These are phyloP conservation scores for Zootoca vivipara DNA, from an alignment of 2,113 vertebrate genomes.

Conservation along the genomic window DNA sequence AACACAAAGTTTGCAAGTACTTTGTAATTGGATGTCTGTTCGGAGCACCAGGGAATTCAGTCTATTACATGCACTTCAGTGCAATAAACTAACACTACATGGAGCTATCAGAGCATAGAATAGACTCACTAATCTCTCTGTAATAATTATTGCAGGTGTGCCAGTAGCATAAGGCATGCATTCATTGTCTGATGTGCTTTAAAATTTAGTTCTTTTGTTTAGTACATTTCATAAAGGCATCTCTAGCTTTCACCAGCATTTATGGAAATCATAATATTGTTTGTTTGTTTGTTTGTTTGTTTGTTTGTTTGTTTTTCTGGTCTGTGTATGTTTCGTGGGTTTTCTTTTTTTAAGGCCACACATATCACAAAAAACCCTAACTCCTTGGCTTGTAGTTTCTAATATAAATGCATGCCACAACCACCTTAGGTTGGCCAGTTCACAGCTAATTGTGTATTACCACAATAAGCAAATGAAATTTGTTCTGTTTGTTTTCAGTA, in stretches of 20 bases:
- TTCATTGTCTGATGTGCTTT: background rate
- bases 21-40: conserved; percentile 44
- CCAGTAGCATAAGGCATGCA: background rate
- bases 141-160: conserved; percentile 33
- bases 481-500: too few relatives aligned
- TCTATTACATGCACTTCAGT: conserved; percentile 37
- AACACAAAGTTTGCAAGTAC: conserved; percentile 11
- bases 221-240: background rate
- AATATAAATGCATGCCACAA: background rate
- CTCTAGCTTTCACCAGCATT: rapidly evolving
- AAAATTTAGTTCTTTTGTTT: conserved; percentile 1
- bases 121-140: conserved; percentile 13
- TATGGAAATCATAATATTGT: background rate
- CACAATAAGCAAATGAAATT: too few relatives aligned
- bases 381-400: background rate
- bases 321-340: background rate
- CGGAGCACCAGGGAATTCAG: conserved; percentile 48
- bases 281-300: too few relatives aligned
- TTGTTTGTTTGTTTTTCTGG: background rate
- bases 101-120: conserved; percentile 27
- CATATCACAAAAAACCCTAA: background rate
- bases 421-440: background rate
- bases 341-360: background rate
- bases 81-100: conserved; percentile 16
- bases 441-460: background rate